Conservation (phyloP, 2,797 vertebrate species). For the Platalea minor region DNA sequence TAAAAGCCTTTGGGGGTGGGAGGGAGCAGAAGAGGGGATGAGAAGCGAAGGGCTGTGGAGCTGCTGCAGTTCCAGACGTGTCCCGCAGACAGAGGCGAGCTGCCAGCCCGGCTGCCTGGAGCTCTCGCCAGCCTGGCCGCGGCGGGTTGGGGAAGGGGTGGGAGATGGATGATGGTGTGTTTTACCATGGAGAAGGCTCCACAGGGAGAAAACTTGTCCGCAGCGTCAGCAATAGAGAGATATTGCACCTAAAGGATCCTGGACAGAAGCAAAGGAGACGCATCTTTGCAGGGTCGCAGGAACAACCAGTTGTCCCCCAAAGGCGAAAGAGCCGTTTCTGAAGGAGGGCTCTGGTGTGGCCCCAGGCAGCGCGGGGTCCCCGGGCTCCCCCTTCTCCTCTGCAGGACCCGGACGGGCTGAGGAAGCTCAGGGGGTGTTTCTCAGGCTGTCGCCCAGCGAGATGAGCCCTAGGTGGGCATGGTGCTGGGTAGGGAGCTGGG, state of each 20-base stretch:
- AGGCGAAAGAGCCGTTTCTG: too few relatives aligned
- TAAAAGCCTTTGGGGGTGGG: not conserved
- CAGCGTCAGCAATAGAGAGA: not conserved
- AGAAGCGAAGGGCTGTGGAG: not conserved
- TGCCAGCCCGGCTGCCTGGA: not conserved
- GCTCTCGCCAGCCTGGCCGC: not conserved
- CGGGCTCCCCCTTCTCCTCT: not conserved
- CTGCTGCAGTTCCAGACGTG: not conserved
- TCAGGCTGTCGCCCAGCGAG: not conserved
- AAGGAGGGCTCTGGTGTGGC: not conserved
- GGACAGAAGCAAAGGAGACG: not conserved
- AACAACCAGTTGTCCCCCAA: not conserved
- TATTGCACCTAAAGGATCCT: too few relatives aligned
- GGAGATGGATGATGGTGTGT: rapidly evolving
- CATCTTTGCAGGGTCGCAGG: not conserved
- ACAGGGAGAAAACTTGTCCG: rapidly evolving
- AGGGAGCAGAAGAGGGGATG: not conserved
- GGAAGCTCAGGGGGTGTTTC: not conserved
- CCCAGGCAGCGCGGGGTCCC: rapidly evolving
- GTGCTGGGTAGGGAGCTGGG: not conserved
- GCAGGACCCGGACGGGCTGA: rapidly evolving
- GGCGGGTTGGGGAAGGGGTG: rapidly evolving
- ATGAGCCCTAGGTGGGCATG: not conserved
- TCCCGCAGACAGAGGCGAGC: not conserved
- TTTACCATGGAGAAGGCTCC: not conserved